Evolutionary conservation across 2,797 vertebrate species (phyloP).

Genomic region (Cheracebus regulus): DNA sequence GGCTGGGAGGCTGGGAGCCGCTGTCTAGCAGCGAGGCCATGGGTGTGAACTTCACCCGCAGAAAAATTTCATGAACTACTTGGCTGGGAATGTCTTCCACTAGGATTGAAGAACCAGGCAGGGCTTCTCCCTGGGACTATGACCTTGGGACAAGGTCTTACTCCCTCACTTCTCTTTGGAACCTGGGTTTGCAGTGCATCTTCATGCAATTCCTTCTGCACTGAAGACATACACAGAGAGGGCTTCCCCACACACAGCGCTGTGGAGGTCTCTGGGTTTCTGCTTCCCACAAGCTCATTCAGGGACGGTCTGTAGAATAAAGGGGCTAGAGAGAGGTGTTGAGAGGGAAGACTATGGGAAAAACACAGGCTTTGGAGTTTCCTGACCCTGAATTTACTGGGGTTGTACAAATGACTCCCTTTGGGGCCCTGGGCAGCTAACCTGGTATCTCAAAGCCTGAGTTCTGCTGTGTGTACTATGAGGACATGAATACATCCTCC

Average conservation of each 20-base stretch:
- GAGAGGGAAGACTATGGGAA: background rate
- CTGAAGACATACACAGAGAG: background rate
- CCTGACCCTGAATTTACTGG: fast-evolving
- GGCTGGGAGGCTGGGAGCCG: conserved; percentile 52
- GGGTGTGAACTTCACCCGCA: fast-evolving
- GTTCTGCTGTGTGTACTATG: fast-evolving
- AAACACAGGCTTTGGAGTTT: background rate
- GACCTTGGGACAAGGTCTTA: background rate
- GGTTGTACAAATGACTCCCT: background rate
- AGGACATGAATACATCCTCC: too few relatives aligned
- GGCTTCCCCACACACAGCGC: background rate
- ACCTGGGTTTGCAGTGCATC: background rate
- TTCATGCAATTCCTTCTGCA: background rate
- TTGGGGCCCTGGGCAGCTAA: fast-evolving
- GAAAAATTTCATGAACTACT: background rate
- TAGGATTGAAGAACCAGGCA: background rate
- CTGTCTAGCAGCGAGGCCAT: conserved; percentile 22
- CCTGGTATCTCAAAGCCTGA: background rate
- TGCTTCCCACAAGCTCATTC: background rate
- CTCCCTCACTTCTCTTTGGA: background rate
- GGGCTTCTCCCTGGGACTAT: background rate
- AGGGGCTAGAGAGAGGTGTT: background rate
- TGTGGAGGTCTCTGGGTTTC: background rate
- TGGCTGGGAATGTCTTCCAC: background rate
- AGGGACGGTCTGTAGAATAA: fast-evolving